Evolutionary conservation across 2,888 invertebrate genomes (phyloP), one percentile per base, ranked within the genome.

Genomic region (Metopia argyrocephala): DNA sequence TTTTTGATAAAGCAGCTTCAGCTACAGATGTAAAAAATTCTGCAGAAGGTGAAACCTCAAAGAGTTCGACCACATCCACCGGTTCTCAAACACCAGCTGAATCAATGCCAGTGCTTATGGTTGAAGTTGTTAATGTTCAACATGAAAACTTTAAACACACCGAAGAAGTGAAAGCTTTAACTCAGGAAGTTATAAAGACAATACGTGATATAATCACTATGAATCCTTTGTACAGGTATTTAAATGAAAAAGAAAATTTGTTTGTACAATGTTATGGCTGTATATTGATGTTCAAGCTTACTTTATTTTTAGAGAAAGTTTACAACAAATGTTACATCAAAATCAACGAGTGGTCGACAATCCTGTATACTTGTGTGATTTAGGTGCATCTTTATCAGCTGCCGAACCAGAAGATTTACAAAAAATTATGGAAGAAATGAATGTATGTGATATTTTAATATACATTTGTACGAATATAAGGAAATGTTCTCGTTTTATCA

Each of bases 271-370:
- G 27, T 46, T 9, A 25, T 48, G 46, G 27, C 65, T n/a, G 23
- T 5, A 7, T 46, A 56, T 27, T 46, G 46, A n/a, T 38, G 52
- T 9, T 5, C 12, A 2, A n/a, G 18, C 5, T 18, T 61, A n/a
- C 20, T 25, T 69, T 56, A 27, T 50, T 9, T 21, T 0, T 85
- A 95, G 98, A 84, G 99, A 99, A 89, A 97, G 98, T 65, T 93
- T 99, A n/a, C 97, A 98, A 88, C 98, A 98, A 91, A 97, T 99
- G 95, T 92, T 99, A 86, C 97, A 98, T 85, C 97, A 98, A 87
- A 98, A 98, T 1, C 98, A 98, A 90, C 93, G 98, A 75, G 97
- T 99, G 27, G 96, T 98, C 12, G 99, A 99, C 91, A 99, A 99
- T 92, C 99, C 99, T 0, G 96, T 98, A 18, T 99, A 99, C 91